Evolutionary conservation across 2,888 invertebrate species (phyloP), one percentile per base, ranked within the genome.

Genomic region (Rotaria socialis): DNA sequence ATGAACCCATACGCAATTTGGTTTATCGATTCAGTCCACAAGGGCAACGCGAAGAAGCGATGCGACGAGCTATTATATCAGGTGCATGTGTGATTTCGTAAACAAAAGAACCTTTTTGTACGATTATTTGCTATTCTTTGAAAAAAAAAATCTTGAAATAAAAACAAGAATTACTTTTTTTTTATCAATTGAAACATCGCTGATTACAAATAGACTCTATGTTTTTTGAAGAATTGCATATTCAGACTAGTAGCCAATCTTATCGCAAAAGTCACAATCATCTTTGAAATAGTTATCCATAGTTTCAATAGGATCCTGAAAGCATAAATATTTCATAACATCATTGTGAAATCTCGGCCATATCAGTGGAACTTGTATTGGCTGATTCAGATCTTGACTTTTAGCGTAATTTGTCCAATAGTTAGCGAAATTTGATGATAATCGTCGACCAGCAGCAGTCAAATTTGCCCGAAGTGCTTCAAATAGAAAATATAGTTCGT

Each of bases 191-290:
- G 2, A 35, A 35, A 35, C 35, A 35, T 35, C 35, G 35, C 35
- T 35, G 35, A 35, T 35, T 35, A 35, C 35, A 35, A 35, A 35
- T 35, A 35, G 35, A 35, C 35, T 35, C 35, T 35, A 35, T 35
- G 35, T 35, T 35, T 35, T 35, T 35, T 35, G 35, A 35, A 35
- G 35, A 35, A 35, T 35, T 35, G 35, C 35, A 35, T 35, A 35
- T 35, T 35, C 35, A 35, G 35, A 35, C 35, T 35, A 35, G 85
- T 89, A 90, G 2, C 89, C 89, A 35, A 89, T 87, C 2, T 86
- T 86, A 85, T 90, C 89, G 89, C 89, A 90, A 85, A 89, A 89
- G 74, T 89, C 89, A 87, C 90, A 90, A 56, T 87, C 87, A 8
- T 84, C 35, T 50, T 56, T 86, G n/a, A 86, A 84, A 84, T 86